phyloP scores from a whole-genome alignment of 2,797 vertebrate genomes.

The Malacoraja senta region DNA sequence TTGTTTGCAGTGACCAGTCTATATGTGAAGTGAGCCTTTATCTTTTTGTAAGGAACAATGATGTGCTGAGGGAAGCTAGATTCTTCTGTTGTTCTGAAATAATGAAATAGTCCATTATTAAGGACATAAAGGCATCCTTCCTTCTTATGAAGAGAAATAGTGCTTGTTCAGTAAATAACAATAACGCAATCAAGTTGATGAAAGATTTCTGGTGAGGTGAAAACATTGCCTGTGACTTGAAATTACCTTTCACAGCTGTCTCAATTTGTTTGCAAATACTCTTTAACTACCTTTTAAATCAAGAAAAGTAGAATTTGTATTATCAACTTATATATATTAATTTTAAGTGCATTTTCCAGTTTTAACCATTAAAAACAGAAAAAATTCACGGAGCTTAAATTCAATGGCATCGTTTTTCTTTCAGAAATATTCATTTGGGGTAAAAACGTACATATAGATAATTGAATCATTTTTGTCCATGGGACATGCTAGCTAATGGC shows the following conservation, averaged over 20 bases:
- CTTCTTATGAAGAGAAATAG: background rate
- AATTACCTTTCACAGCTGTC: background rate
- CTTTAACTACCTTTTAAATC: background rate
- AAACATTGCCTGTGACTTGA: background rate
- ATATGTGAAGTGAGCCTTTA: background rate
- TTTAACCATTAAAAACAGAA: too few relatives aligned
- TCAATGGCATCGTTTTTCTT: too few relatives aligned
- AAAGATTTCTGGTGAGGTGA: background rate
- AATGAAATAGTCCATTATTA: background rate
- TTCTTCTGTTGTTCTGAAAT: slow-evolving; percentile 1
- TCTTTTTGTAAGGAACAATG: background rate
- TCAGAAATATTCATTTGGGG: too few relatives aligned
- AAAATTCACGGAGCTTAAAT: too few relatives aligned
- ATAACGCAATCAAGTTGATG: too few relatives aligned
- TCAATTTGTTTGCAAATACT: background rate
- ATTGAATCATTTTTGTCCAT: too few relatives aligned
- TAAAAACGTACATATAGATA: too few relatives aligned
- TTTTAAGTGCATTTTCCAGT: background rate
- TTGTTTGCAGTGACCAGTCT: slow-evolving; percentile 40
- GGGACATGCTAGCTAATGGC: too few relatives aligned
- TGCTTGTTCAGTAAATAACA: background rate
- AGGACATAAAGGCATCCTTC: background rate
- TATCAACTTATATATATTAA: background rate
- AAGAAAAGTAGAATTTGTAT: background rate
- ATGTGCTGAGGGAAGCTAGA: background rate